Evolutionary conservation across 2,797 vertebrate genomes (phyloP), one percentile per base, ranked within the genome.

Genomic region (Schizopygopsis malacanthus): DNA sequence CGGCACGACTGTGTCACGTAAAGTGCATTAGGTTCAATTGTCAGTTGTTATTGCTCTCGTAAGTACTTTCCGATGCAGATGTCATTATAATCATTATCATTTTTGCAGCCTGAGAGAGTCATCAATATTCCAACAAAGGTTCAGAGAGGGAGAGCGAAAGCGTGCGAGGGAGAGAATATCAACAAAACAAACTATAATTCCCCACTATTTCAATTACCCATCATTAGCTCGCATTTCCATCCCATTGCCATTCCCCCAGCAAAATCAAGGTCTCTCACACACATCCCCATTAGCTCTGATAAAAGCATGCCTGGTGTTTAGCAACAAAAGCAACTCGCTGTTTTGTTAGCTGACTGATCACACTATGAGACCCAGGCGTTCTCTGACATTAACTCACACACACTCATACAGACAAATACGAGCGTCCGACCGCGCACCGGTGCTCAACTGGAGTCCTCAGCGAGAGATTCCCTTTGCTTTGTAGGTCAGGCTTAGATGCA

Each of bases 401-500:
- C 65, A 76, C 52, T 39, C 67, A 70, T 82, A 79, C 78, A 41
- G 76, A 83, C 81, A 67, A 54, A 61, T 81, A 70, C 85, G 82
- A 86, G 90, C 47, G 71, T 59, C 47, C 9, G 47, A 67, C 61
- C 15, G 71, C 15, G 61, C 37, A 77, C 83, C 63, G n/a, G 69
- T 25, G 72, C 83, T 82, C 82, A 22, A 52, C 71, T 72, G 22
- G 67, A 70, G 85, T 88, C 83, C 77, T 84, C 79, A 16, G 69
- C 77, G 1, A 89, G 89, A 92, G 91, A 81, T 85, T 65, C 83
- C 86, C 84, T 91, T 86, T 87, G 45, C 69, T 88, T 92, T 92
- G 87, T 79, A 91, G 90, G 90, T 93, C 93, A 93, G 89, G 84
- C 81, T 90, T 89, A 92, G 90, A 90, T 92, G 87, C 91, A 92